Conservation (phyloP, 2,888 invertebrate species). For the Lasiommata megera region DNA sequence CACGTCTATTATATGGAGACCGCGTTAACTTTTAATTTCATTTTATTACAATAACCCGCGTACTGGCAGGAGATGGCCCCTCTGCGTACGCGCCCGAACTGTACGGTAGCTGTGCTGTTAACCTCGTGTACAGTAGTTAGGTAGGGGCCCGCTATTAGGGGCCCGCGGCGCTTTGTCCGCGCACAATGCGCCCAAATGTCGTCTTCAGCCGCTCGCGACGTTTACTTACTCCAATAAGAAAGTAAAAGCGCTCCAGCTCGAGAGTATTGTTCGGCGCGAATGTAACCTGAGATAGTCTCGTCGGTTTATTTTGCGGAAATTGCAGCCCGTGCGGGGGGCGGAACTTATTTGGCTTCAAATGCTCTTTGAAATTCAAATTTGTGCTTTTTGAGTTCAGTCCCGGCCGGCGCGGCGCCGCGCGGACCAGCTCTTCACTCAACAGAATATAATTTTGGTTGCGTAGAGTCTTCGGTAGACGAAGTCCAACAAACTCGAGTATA, state of each 20-base stretch:
- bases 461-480: too few relatives aligned
- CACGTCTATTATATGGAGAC: too few relatives aligned
- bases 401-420: too few relatives aligned
- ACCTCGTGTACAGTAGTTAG: neutral
- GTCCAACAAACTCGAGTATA: too few relatives aligned
- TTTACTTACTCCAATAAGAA: neutral
- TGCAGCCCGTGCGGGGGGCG: neutral
- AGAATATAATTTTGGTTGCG: too few relatives aligned
- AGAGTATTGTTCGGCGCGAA: neutral
- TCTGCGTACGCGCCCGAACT: neutral
- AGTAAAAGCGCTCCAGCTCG: neutral
- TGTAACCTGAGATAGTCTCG: neutral
- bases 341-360: too few relatives aligned
- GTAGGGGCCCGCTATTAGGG: neutral
- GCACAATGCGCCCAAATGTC: slow-evolving; percentile 1
- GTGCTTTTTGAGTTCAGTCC: too few relatives aligned
- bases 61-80: too few relatives aligned
- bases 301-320: neutral
- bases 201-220: neutral
- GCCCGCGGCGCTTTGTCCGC: neutral
- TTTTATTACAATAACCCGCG: too few relatives aligned
- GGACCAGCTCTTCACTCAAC: too few relatives aligned
- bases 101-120: neutral
- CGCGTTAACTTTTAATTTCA: too few relatives aligned
- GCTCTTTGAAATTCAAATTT: too few relatives aligned